phyloP scores from a whole-genome alignment of 2,113 vertebrate species.

The Hoplias malabaricus region DNA sequence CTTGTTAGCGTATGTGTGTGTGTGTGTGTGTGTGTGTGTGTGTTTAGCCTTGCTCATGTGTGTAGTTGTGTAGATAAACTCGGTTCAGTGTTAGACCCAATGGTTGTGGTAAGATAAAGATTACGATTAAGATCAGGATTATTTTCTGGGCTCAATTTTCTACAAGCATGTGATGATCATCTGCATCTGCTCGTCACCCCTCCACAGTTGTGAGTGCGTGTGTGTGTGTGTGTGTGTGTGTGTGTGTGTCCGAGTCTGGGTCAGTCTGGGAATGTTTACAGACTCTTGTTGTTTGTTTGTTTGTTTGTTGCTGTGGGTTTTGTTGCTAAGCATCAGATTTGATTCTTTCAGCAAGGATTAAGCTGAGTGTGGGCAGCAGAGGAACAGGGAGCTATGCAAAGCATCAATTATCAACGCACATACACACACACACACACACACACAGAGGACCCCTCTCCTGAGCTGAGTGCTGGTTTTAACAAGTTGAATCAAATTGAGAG shows the following conservation, averaged over 20 bases:
- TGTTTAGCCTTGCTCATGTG: too few species aligned
- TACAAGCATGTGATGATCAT: too few species aligned
- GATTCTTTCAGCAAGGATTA: constrained; percentile 33
- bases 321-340: constrained; percentile 37
- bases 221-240: too few species aligned
- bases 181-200: too few species aligned
- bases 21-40: too few species aligned
- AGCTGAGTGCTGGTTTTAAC: neutral
- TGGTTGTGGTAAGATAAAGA: too few species aligned
- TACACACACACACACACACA: constrained; percentile 15
- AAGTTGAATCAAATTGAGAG: neutral
- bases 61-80: too few species aligned
- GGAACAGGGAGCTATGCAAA: constrained; percentile 34
- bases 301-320: constrained; percentile 19
- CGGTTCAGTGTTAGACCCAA: too few species aligned
- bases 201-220: too few species aligned
- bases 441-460: constrained; percentile 18
- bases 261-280: neutral
- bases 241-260: neutral
- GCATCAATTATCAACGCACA: constrained; percentile 40
- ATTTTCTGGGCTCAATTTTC: too few species aligned
- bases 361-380: constrained; percentile 23
- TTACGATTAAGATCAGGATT: too few species aligned
- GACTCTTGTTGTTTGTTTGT: neutral
- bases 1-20: too few species aligned